Evolutionary conservation across 2,797 vertebrate species (phyloP).

Genomic region (Neoniphon sammara): DNA sequence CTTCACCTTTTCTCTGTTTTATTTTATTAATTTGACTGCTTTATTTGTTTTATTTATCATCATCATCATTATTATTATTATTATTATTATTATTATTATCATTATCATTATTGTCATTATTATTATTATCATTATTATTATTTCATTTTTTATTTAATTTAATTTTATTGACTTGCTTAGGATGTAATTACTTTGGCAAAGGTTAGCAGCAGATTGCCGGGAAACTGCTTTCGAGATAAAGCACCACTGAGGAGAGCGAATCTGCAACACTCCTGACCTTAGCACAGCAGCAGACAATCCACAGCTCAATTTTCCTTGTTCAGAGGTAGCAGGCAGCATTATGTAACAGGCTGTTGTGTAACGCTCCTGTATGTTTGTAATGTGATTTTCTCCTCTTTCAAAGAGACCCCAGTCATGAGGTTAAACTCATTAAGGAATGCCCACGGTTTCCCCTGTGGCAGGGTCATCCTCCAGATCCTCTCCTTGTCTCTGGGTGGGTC

Average conservation of each 20-base stretch:
- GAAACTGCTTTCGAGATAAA: constrained; percentile 3
- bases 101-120: no score
- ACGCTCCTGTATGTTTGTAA: constrained; percentile 67
- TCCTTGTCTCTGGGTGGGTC: constrained; percentile 43
- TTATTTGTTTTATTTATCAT: no score
- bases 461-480: constrained; percentile 40
- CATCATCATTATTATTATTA: no score
- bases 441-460: constrained; percentile 30
- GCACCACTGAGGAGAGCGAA: constrained; percentile 26
- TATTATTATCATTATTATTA: no score
- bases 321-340: constrained; percentile 69
- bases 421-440: constrained; percentile 70
- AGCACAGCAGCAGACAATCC: constrained; percentile 63
- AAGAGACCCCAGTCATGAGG: constrained; percentile 67
- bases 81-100: no score
- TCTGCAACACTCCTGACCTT: constrained; percentile 37
- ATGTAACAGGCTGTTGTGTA: constrained; percentile 79
- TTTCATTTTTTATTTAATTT: background rate
- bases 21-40: background rate
- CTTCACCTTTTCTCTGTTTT: background rate
- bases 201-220: background rate
- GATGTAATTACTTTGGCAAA: background rate
- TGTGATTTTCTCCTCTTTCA: constrained; percentile 72
- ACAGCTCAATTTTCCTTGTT: constrained; percentile 51
- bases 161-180: background rate